Evolutionary conservation across 2,113 vertebrate genomes (phyloP).

Genomic region (Nothocercus nigrocapillus): DNA sequence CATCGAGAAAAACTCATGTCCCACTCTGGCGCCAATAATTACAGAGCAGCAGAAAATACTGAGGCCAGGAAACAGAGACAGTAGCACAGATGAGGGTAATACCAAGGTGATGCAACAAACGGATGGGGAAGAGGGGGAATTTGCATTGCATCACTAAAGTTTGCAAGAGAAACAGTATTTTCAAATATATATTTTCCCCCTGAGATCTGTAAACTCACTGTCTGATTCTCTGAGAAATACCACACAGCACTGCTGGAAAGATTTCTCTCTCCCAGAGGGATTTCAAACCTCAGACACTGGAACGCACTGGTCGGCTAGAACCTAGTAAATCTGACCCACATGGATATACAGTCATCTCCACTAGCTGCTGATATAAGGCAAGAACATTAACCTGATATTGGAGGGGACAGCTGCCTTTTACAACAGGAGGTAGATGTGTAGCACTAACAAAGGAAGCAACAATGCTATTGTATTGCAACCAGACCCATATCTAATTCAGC

Average conservation of each 20-base stretch:
- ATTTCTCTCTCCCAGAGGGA: not conserved
- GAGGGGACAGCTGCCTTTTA: not conserved
- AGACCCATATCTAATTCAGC: not conserved
- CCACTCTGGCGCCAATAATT: not conserved
- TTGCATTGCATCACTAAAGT: not conserved
- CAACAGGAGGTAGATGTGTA: not conserved
- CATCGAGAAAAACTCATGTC: not conserved
- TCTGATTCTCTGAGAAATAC: not conserved
- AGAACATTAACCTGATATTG: not conserved
- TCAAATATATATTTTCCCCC: not conserved
- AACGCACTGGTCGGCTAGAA: not conserved
- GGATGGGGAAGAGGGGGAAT: not conserved
- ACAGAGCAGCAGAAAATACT: not conserved
- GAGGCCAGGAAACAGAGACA: not conserved
- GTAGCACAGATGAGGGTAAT: not conserved
- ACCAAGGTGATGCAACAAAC: not conserved
- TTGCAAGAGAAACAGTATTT: not conserved
- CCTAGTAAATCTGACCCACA: not conserved
- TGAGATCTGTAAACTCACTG: not conserved
- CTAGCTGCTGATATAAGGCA: not conserved
- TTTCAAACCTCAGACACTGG: not conserved
- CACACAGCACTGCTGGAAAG: not conserved
- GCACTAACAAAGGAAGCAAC: not conserved
- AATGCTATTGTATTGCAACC: not conserved
- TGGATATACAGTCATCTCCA: rapidly evolving